Evolutionary conservation across 1,140 invertebrate species (phyloP).

Genomic region (Akabosia matsudoensis): DNA sequence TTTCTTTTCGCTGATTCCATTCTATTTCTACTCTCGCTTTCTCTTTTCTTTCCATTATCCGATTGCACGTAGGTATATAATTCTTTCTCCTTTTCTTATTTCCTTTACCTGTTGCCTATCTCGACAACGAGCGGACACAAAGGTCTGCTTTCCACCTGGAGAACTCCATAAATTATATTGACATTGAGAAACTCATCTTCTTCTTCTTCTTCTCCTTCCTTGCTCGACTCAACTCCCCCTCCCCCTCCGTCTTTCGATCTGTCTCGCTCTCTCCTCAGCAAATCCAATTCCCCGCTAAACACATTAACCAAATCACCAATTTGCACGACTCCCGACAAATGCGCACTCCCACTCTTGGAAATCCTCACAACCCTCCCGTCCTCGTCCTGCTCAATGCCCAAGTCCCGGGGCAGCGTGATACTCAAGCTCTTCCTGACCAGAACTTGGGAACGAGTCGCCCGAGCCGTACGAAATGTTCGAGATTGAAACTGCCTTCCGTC

Average conservation of each 20-base stretch:
- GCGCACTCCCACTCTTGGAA: conserved; percentile 29
- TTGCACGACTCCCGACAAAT: conserved; percentile 40
- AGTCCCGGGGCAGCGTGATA: conserved; percentile 34
- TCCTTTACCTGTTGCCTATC: conserved; percentile 43
- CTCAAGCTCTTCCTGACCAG: conserved; percentile 31
- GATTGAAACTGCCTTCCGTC: conserved; percentile 38
- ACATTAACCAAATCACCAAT: conserved; percentile 23
- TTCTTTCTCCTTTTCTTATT: too few species aligned
- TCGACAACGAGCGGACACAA: conserved; percentile 39
- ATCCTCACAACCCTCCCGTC: conserved; percentile 27
- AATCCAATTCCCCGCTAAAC: not conserved
- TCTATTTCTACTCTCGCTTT: not conserved
- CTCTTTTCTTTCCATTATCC: not conserved
- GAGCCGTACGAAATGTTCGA: conserved; percentile 41
- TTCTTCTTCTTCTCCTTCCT: too few species aligned
- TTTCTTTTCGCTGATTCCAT: not conserved
- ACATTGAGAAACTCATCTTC: conserved; percentile 32
- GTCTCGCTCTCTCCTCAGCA: too few species aligned
- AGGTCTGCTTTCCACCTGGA: conserved; percentile 35
- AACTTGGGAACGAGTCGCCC: conserved; percentile 19
- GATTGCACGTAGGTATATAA: too few species aligned
- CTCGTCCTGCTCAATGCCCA: conserved; percentile 27
- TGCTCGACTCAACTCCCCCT: too few species aligned
- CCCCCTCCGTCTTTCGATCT: too few species aligned
- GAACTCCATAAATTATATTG: conserved; percentile 39